A percentile compares a stretch with the other conserved stretches of the same genome.
Conservation (phyloP, 2,888 invertebrate genomes). For the Epinotia demarniana region DNA sequence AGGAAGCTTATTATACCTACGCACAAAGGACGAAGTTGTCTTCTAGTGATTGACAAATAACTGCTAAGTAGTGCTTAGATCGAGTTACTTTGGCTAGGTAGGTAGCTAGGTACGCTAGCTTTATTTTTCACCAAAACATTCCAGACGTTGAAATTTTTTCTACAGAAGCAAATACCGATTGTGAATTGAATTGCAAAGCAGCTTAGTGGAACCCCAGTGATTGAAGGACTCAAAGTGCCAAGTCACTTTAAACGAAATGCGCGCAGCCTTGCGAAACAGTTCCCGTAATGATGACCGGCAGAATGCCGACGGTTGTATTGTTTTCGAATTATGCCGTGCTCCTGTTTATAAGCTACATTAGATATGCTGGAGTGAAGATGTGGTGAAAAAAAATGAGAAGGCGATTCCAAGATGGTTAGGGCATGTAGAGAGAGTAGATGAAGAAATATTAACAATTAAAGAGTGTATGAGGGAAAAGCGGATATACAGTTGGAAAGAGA, state of each 20-base stretch:
- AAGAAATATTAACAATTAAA: no score
- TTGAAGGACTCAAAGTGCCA: conserved; percentile 13
- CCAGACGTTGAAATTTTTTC: background rate
- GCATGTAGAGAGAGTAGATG: no score
- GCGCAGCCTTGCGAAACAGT: conserved; percentile 23
- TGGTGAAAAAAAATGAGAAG: background rate
- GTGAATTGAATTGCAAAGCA: conserved; percentile 10
- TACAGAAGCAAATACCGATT: background rate
- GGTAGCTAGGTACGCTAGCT: background rate
- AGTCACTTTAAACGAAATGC: conserved; percentile 14
- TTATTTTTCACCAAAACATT: background rate
- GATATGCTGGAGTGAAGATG: background rate
- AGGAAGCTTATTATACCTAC: no score
- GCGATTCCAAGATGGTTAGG: no score
- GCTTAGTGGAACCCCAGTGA: conserved; percentile 2
- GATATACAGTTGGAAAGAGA: no score
- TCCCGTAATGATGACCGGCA: conserved; percentile 27
- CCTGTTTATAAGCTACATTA: background rate
- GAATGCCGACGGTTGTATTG: conserved; percentile 27
- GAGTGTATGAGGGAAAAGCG: no score
- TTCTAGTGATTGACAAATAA: no score
- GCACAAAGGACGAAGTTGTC: no score
- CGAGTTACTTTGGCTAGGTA: background rate
- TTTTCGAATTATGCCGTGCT: background rate
- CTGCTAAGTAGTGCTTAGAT: no score